Conservation (phyloP, 2,888 invertebrate species). For the Periphyllus acericola region DNA sequence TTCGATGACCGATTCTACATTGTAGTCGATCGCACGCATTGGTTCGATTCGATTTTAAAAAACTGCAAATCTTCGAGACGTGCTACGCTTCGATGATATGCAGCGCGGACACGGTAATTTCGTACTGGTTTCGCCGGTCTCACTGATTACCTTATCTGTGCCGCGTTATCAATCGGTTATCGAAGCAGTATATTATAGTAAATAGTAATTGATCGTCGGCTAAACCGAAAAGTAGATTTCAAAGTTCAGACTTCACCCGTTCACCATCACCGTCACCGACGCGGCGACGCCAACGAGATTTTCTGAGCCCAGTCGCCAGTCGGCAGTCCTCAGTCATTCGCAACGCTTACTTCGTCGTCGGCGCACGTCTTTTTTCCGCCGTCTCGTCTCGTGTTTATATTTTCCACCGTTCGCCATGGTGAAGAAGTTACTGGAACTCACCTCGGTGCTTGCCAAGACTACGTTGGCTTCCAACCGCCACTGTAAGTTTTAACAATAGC, state of each 20-base stretch:
- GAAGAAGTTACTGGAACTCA: constrained; percentile 36
- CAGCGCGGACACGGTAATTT: neutral
- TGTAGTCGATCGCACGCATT: too few relatives aligned
- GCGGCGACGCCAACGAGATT: neutral
- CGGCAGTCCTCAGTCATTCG: neutral
- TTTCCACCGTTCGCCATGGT: neutral
- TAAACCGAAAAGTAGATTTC: neutral
- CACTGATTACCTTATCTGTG: neutral
- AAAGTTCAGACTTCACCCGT: neutral
- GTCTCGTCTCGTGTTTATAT: neutral
- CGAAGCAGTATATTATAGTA: too few relatives aligned
- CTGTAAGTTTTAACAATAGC: constrained; percentile 17
- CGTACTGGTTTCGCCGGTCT: neutral
- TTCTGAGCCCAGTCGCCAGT: neutral
- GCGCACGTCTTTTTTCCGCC: neutral
- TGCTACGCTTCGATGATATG: too few relatives aligned
- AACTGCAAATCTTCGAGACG: too few relatives aligned
- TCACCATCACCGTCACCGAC: neutral
- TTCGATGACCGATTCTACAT: too few relatives aligned
- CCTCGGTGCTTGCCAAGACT: constrained; percentile 36
- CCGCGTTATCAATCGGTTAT: neutral
- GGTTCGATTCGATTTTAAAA: too few relatives aligned
- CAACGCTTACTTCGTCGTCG: neutral
- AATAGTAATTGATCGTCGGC: neutral
- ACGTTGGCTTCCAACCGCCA: constrained; percentile 9